Evolutionary conservation across 2,888 invertebrate species (phyloP).

Genomic region (Stenotaenia linearis): DNA sequence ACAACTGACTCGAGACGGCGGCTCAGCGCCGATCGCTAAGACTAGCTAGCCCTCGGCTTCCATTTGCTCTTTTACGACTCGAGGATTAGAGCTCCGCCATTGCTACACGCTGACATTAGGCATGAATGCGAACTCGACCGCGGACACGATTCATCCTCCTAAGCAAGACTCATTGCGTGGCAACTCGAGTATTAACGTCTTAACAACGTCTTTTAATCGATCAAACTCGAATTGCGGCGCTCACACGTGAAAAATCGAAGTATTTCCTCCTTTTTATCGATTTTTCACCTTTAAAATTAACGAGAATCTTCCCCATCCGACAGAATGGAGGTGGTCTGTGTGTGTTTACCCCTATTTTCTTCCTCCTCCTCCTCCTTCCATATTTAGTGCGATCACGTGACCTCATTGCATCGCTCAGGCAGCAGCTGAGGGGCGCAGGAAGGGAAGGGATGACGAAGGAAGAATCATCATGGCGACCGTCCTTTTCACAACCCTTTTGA

Average conservation of each 20-base stretch:
- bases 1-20: neutral
- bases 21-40: constrained; percentile 19
- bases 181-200: neutral
- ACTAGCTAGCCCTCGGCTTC: neutral
- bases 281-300: neutral
- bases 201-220: neutral
- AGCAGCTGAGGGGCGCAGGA: neutral
- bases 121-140: neutral
- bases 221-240: neutral
- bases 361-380: constrained; percentile 14
- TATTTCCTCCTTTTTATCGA: neutral
- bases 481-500: neutral
- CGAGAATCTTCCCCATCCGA: neutral
- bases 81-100: neutral
- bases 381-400: constrained; percentile 21
- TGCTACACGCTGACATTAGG: neutral
- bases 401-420: constrained; percentile 17
- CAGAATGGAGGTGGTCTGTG: neutral
- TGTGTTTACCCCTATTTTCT: constrained; percentile 4
- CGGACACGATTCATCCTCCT: constrained; percentile 10
- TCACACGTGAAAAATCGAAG: neutral
- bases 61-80: constrained; percentile 17
- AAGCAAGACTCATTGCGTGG: constrained; percentile 2
- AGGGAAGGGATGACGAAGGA: neutral
- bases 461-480: constrained; percentile 13